Evolutionary conservation across 2,888 invertebrate species (phyloP).

Genomic region (Nomada fucata): DNA sequence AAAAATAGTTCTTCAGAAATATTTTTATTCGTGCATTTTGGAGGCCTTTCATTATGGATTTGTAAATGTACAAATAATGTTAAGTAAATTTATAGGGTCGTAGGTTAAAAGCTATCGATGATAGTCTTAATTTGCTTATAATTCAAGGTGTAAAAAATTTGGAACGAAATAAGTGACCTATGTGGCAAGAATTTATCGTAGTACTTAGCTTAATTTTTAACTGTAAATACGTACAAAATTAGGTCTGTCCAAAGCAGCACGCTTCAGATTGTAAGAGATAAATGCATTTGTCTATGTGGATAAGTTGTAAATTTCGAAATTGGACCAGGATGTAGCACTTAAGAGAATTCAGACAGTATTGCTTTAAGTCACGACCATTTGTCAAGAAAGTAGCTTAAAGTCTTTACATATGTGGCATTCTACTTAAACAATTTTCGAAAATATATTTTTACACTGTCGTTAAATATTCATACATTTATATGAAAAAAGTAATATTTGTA

Average conservation of each 20-base stretch:
- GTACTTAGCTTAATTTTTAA: constrained; percentile 25
- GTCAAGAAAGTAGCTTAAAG: constrained; percentile 22
- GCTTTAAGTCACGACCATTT: constrained; percentile 27
- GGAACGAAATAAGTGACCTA: constrained; percentile 16
- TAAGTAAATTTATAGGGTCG: constrained; percentile 17
- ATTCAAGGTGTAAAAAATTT: constrained; percentile 5
- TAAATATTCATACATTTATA: constrained; percentile 26
- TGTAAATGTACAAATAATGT: constrained; percentile 56
- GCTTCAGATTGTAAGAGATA: neutral
- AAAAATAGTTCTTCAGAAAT: constrained; percentile 2
- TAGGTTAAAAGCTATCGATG: constrained; percentile 13
- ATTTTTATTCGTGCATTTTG: constrained; percentile 26
- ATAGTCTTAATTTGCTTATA: constrained; percentile 10
- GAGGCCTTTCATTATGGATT: constrained; percentile 27
- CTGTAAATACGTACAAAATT: constrained; percentile 41
- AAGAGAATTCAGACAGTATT: constrained; percentile 52
- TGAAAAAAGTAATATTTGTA: constrained; percentile 18
- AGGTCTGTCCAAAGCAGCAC: constrained; percentile 1
- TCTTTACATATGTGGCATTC: constrained; percentile 52
- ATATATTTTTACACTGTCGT: constrained; percentile 38
- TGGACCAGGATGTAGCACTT: constrained; percentile 34
- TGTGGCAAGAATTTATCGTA: neutral
- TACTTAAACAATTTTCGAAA: constrained; percentile 58
- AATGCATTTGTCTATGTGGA: constrained; percentile 37
- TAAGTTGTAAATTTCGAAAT: constrained; percentile 55